A percentile compares a stretch with the other conserved stretches of the same genome.
Conservation (phyloP, 1,140 invertebrate genomes). For the Helicoverpa zea region DNA sequence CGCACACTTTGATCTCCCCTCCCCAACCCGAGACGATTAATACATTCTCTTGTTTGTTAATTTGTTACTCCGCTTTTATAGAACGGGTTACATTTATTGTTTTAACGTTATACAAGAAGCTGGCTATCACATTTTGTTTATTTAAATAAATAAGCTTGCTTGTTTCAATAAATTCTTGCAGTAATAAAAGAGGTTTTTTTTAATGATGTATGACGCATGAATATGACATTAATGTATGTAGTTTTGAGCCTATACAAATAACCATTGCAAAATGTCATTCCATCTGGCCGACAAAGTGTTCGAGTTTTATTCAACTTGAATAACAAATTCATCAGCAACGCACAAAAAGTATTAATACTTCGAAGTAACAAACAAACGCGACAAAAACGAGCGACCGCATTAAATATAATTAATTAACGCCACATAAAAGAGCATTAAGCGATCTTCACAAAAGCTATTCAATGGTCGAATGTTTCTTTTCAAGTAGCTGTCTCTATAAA, state of each 20-base stretch:
- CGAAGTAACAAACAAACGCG: slow-evolving; percentile 49
- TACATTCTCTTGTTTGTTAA: slow-evolving; percentile 42
- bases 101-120: neutral
- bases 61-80: slow-evolving; percentile 37
- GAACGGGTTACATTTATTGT: slow-evolving; percentile 21
- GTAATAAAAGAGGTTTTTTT: neutral
- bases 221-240: slow-evolving; percentile 12
- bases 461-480: slow-evolving; percentile 62
- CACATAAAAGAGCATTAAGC: slow-evolving; percentile 68
- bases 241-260: neutral
- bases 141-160: too few species aligned
- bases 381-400: slow-evolving; percentile 66
- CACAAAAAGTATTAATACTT: slow-evolving; percentile 39
- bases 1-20: slow-evolving; percentile 45
- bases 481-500: slow-evolving; percentile 62
- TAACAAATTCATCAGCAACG: slow-evolving; percentile 39
- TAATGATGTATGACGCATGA: neutral
- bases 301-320: slow-evolving; percentile 40
- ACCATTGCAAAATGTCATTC: slow-evolving; percentile 42
- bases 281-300: slow-evolving; percentile 26
- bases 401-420: slow-evolving; percentile 82
- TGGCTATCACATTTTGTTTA: too few species aligned
- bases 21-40: slow-evolving; percentile 36
- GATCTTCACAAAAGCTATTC: slow-evolving; percentile 63
- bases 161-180: too few species aligned